These are phyloP conservation scores for Leptopilina syphax DNA, from an alignment of 2,888 invertebrate genomes.

Conservation along the genomic window DNA sequence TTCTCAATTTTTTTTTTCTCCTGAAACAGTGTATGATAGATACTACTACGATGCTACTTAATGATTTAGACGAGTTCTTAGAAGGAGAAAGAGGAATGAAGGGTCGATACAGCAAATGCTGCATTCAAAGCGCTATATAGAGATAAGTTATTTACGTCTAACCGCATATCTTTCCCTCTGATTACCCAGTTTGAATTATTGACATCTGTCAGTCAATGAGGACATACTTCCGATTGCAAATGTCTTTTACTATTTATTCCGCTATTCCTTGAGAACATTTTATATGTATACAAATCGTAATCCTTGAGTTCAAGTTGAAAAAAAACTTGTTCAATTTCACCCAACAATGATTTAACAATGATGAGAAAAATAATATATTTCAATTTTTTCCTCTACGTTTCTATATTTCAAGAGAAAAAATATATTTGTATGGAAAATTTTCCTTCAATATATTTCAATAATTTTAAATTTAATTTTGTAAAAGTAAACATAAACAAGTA, in stretches of 20 bases:
- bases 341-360: too few species aligned
- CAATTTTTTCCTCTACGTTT: too few species aligned
- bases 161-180: not conserved
- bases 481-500: too few species aligned
- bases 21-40: constrained; percentile 1
- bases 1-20: not conserved
- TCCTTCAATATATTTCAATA: too few species aligned
- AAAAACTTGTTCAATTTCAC: too few species aligned
- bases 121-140: constrained; percentile 14
- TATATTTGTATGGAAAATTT: too few species aligned
- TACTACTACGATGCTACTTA: constrained; percentile 16
- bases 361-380: too few species aligned
- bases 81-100: not conserved
- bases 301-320: too few species aligned
- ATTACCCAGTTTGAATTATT: constrained; percentile 14
- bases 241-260: not conserved
- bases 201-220: constrained; percentile 9
- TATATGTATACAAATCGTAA: not conserved
- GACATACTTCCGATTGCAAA: not conserved
- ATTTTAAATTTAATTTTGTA: too few species aligned
- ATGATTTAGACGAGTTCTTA: constrained; percentile 27
- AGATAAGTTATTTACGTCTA: constrained; percentile 22
- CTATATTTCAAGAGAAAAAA: too few species aligned
- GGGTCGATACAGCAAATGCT: constrained; percentile 29
- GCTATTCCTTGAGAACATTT: not conserved